Evolutionary conservation across 2,888 invertebrate species (phyloP).

Genomic region (Homarus gammarus): DNA sequence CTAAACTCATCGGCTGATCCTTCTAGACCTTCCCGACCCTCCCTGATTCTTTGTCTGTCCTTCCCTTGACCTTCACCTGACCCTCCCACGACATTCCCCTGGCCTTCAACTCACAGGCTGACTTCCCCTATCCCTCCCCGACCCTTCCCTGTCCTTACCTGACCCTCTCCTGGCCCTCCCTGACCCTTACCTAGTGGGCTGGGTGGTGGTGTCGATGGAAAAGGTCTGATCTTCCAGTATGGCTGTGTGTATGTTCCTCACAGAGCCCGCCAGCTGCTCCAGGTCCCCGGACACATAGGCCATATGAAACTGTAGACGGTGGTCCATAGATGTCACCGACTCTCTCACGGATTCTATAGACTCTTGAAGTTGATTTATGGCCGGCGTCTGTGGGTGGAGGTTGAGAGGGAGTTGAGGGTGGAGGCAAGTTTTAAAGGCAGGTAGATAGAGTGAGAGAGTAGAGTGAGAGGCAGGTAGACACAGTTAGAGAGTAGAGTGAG

Average conservation of each 20-base stretch:
- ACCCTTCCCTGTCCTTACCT: too few species aligned
- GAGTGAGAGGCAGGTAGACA: background rate
- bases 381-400: slow-evolving; percentile 19
- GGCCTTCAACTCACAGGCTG: background rate
- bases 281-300: slow-evolving; percentile 90
- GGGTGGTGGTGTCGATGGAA: slow-evolving; percentile 11
- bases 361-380: slow-evolving; percentile 50
- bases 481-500: too few species aligned
- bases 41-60: too few species aligned
- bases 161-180: too few species aligned
- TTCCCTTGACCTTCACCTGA: too few species aligned
- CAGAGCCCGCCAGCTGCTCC: slow-evolving; percentile 57
- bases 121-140: too few species aligned
- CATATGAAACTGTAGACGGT: slow-evolving; percentile 91
- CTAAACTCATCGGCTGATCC: too few species aligned
- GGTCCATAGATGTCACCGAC: slow-evolving; percentile 88
- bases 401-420: background rate
- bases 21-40: too few species aligned
- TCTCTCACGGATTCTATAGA: slow-evolving; percentile 86
- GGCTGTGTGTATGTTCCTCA: slow-evolving; percentile 51
- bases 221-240: slow-evolving; percentile 55
- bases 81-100: too few species aligned
- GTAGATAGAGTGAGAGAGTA: background rate
- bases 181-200: slow-evolving; percentile 5
- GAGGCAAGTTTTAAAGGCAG: background rate